A percentile compares a stretch with the other conserved stretches of the same genome.
These are phyloP conservation scores for Chrysomallon squamiferum DNA, from an alignment of 1,140 invertebrate species.

Conservation along the genomic window DNA sequence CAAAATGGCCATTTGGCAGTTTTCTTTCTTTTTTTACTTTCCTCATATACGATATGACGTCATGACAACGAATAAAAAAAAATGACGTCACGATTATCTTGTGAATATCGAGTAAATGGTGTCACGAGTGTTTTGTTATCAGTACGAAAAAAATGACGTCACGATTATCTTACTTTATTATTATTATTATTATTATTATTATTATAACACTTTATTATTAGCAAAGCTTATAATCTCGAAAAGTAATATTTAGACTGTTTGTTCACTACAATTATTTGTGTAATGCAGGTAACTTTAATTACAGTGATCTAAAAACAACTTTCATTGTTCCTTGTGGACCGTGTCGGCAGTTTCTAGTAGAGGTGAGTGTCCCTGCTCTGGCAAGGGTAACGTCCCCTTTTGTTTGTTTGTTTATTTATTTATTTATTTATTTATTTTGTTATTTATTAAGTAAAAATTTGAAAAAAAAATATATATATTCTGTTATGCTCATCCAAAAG, in stretches of 20 bases:
- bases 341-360: background rate
- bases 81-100: no score
- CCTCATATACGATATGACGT: no score
- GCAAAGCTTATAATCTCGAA: background rate
- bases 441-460: no score
- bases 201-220: background rate
- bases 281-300: no score
- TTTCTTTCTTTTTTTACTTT: no score
- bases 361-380: background rate
- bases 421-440: no score
- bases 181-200: background rate
- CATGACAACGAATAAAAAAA: no score
- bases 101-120: background rate
- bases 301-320: background rate
- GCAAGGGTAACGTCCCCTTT: no score
- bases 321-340: background rate
- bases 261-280: background rate
- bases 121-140: background rate
- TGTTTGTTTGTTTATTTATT: no score
- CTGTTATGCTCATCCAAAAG: no score
- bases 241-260: background rate
- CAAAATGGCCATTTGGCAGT: no score
- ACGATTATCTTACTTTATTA: background rate
- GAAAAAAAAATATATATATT: no score
- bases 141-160: background rate